Base-by-base conservation (phyloP, 2,888 invertebrate genomes). In the Muschampia plurimacula region DNA sequence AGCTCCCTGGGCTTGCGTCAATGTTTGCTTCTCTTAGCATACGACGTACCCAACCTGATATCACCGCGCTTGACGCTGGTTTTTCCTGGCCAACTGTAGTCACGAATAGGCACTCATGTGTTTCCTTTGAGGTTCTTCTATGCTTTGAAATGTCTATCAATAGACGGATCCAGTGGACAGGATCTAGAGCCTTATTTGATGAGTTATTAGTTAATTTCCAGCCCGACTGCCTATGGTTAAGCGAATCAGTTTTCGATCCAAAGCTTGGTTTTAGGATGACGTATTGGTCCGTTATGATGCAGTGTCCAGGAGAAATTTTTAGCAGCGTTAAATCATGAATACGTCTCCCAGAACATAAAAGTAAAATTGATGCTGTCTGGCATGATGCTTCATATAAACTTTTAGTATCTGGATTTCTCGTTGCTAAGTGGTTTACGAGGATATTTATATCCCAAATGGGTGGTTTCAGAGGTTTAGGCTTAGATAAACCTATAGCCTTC, bases 401-500 rank as follows among this genome's bases (percentile, higher is more conserved):
- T 15, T 52, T 52, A 7, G 52, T 52, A 52, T 52, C 3, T 52
- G 52, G 52, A 13, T 15, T 52, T 2, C 15, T 52, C 2, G 52
- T 15, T 52, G 52, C 52, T 15, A 52, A 15, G 8, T 52, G 9
- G 2, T 52, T 52, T 9, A 52, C 9, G 9, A 52, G 52, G 8
- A 59, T 32, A 32, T 59, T 22, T 32, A 32, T 59, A 59, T 59
- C 32, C 59, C 59, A 59, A 12, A 59, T 32, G 6, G 59, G 59
- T 32, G 59, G 59, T 59, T 59, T 59, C 4, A 2, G 22, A 6
- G 32, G 5, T 32, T 59, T 59, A 13, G 59, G 59, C 7, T 66
- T 66, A 15, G 52, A 36, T 52, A 66, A 66, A 36, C 36, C 9
- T 36, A 66, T 66, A 15, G 52, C 65, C 49, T 65, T 66, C 0